Base-by-base conservation (phyloP, 2,113 vertebrate species). In the Apaloderma vittatum region DNA sequence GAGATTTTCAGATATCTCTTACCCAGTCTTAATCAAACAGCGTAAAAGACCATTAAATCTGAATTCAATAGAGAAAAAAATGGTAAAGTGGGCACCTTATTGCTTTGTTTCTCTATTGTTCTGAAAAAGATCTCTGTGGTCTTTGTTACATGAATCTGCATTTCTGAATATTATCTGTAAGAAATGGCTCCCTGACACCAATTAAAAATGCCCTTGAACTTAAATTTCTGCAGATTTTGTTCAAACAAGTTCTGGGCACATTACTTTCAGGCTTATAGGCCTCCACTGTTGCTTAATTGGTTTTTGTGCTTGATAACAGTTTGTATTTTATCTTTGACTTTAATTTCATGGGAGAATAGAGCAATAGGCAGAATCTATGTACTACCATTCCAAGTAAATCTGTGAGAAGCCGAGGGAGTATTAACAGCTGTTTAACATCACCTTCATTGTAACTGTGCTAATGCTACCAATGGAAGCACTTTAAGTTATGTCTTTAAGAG, bases 261-360 rank as follows among this genome's bases (percentile, higher is more conserved):
- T 61, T 68, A 8, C 7, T 70, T 89, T 80, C 24, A 58, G 74
- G 12, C 27, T 46, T 67, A 27, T 32, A 19, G 7, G 12, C 70
- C n/a, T 54, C 19, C 22, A 55, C 3, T 5, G 3, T 29, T 65
- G 11, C 45, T 32, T 79, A 57, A 63, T 49, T 63, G 1, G 8
- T 18, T 29, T 61, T n/a, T 29, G 15, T 5, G 0, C 7, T 15
- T 51, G 8, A 3, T 45, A 52, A 11, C 7, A n/a, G 1, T 49
- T 15, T 61, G 36, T 89, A 23, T 73, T 92, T 83, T 94, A n/a
- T 65, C 24, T 91, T 71, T 46, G 27, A 1, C 8, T 62, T 87
- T 30, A 49, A 80, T 77, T 65, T 73, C 48, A 12, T 5, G 9
- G 9, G 1, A 6, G 2, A 55, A n/a, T 46, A 93, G 4, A 88